Evolutionary conservation across 2,113 vertebrate genomes (phyloP), one percentile per base, ranked within the genome.

Genomic region (Chascanopsetta lugubris): DNA sequence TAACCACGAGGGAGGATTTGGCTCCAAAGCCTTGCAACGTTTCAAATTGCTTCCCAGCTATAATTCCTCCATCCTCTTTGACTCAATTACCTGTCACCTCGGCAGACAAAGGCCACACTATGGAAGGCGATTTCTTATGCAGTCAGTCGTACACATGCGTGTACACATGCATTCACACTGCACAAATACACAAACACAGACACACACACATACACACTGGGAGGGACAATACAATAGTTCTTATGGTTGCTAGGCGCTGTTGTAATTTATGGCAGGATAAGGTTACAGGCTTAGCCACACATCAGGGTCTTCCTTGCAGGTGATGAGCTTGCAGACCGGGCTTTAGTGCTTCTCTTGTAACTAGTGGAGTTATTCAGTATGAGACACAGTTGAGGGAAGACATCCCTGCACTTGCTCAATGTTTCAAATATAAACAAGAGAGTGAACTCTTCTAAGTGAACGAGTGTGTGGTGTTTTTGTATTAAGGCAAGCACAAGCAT

Each of bases 21-120:
- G 69, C 84, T 80, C 64, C 46, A 74, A 77, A 76, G 51, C 48
- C 70, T 56, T 80, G 77, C 79, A 72, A 84, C 61, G 70, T 84
- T 90, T 89, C 83, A 83, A 80, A 88, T 84, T 85, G 83, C 69
- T 82, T 68, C 69, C 69, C 77, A 59, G 30, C 85, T 72, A 84
- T 73, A 85, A 86, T 68, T 84, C 82, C 78, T 79, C 67, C 67
- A 71, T 87, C 78, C 84, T 84, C 75, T 65, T 72, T 60, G 63
- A 84, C 83, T 88, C 82, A 82, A 81, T 89, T 89, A 89, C 84
- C 80, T 85, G 86, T 82, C 83, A 86, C 73, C 83, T 70, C 69
- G 2, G 8, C 42, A 75, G 6, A 87, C 75, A 90, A 86, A 87
- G 66, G 69, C 69, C 61, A 81, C 77, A 69, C 70, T 60, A 79